Conservation (phyloP, 2,888 invertebrate species). For the Drosophila aldrichi region DNA sequence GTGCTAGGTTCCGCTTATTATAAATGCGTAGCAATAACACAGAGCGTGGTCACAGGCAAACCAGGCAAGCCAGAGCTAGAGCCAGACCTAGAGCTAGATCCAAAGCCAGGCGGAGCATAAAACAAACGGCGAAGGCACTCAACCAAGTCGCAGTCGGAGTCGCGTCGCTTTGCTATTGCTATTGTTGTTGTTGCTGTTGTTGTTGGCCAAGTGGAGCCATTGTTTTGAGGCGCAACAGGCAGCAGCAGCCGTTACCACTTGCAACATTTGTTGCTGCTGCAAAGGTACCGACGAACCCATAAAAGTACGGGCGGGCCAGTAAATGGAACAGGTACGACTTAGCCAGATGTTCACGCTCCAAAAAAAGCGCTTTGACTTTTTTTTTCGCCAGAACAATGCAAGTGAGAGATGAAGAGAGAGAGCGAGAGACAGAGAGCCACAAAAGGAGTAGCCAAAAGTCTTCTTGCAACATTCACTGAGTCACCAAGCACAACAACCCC, state of each 20-base stretch:
- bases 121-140: slow-evolving; percentile 76
- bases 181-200: slow-evolving; percentile 39
- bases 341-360: slow-evolving; percentile 77
- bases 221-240: slow-evolving; percentile 46
- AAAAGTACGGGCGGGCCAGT: slow-evolving; percentile 77
- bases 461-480: slow-evolving; percentile 41
- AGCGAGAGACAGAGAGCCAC: neutral
- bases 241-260: slow-evolving; percentile 62
- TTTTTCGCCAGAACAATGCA: slow-evolving; percentile 61
- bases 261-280: slow-evolving; percentile 61
- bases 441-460: slow-evolving; percentile 11
- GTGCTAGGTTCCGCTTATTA: slow-evolving; percentile 71
- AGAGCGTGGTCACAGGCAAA: slow-evolving; percentile 54
- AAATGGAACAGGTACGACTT: slow-evolving; percentile 75
- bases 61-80: slow-evolving; percentile 42
- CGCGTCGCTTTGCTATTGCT: slow-evolving; percentile 23
- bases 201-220: slow-evolving; percentile 60
- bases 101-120: slow-evolving; percentile 72
- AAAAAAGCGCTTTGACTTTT: slow-evolving; percentile 70
- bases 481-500: slow-evolving; percentile 26
- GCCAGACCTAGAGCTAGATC: slow-evolving; percentile 38
- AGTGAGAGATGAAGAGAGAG: slow-evolving; percentile 12
- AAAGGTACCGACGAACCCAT: slow-evolving; percentile 76
- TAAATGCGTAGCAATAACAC: slow-evolving; percentile 70
- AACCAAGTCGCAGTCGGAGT: slow-evolving; percentile 68